Conservation (phyloP, 2,113 vertebrate genomes). For the Tyrannus savana region DNA sequence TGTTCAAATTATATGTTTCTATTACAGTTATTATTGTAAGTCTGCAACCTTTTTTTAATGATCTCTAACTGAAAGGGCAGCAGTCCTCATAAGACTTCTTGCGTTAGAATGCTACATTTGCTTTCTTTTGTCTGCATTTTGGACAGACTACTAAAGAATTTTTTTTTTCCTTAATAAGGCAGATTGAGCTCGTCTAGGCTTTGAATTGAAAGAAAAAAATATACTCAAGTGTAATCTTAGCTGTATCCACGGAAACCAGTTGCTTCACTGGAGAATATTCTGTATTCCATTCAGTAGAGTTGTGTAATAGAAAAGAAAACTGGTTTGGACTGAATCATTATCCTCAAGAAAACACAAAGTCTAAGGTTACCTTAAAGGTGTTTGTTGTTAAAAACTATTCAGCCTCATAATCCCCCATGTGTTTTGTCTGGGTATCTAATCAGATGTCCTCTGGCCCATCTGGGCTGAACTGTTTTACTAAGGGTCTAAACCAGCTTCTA, state of each 20-base stretch:
- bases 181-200: constrained; percentile 29
- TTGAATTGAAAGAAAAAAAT: constrained; percentile 29
- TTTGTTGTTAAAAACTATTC: background rate
- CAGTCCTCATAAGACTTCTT: background rate
- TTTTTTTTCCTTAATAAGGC: background rate
- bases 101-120: background rate
- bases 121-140: background rate
- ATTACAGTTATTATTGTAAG: background rate
- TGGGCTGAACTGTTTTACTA: background rate
- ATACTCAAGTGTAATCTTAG: constrained; percentile 27
- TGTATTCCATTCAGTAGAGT: background rate
- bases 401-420: background rate
- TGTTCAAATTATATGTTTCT: background rate
- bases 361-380: background rate
- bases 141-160: background rate
- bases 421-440: background rate
- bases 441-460: background rate
- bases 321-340: background rate
- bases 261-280: background rate
- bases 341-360: background rate
- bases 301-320: background rate
- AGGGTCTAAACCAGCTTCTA: background rate
- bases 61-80: background rate
- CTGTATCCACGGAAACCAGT: constrained; percentile 53
- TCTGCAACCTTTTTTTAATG: background rate